Conservation (phyloP, 92 coral and sea anemone species). For the Zoanthus sansibaricus region DNA sequence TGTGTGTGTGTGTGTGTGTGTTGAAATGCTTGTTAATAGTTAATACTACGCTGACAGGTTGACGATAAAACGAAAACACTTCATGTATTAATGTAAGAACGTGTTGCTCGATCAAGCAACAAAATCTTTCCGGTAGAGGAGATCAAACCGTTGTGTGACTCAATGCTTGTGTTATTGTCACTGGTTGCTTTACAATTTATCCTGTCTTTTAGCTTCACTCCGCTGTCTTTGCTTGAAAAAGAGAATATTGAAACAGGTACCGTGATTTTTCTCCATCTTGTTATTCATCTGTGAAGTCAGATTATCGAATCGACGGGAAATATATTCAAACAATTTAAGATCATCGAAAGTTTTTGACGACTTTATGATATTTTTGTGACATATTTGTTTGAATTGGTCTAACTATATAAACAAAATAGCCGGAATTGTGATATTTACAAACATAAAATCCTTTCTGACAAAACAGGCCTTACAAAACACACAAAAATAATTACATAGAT, state of each 20-base stretch:
- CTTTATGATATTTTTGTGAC: too few relatives aligned
- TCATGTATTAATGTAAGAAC: neutral
- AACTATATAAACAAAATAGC: too few relatives aligned
- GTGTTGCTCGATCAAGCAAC: neutral
- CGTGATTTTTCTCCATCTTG: neutral
- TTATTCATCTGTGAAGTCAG: neutral
- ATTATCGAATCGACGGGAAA: neutral
- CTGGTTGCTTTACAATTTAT: neutral
- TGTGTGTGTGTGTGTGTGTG: too few relatives aligned
- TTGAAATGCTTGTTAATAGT: neutral
- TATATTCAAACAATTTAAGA: too few relatives aligned
- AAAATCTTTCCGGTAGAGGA: neutral
- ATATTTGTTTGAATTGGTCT: neutral
- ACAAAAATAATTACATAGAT: neutral
- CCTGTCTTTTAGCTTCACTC: neutral
- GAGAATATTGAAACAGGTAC: neutral
- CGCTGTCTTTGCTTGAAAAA: neutral
- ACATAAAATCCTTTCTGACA: neutral
- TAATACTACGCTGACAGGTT: neutral
- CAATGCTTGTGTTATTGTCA: neutral
- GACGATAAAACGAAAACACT: neutral
- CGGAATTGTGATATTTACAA: neutral
- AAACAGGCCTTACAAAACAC: neutral
- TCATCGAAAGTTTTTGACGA: too few relatives aligned
- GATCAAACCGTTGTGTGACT: neutral